Evolutionary conservation across 2,888 invertebrate genomes (phyloP), one percentile per base, ranked within the genome.

Genomic region (Ophion slaviceki): DNA sequence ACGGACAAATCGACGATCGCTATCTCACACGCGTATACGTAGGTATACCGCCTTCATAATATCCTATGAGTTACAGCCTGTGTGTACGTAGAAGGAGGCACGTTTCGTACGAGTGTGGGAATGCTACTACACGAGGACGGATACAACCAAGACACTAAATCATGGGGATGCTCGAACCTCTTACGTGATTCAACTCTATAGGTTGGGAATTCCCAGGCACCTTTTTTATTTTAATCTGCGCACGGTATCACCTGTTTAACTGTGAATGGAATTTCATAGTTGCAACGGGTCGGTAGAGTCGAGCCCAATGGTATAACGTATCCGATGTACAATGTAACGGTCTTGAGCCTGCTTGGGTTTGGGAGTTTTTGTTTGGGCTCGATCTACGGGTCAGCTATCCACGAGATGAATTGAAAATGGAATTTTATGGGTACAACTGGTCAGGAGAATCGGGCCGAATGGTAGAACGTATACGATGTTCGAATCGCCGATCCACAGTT

Each of bases 1-100:
- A 86, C 83, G 82, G 80, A 86, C 80, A 86, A 86, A 83, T 83
- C 80, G 83, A 81, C 74, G 82, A 82, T 82, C 62, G 62, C 77
- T 68, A 84, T 84, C 84, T 71, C 40, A n/a, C 68, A 32, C 17
- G 24, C n/a, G n/a, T 61, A 61, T 17, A 14, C 61, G 14, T 45
- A 32, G 10, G 24, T 28, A 11, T 47, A 61, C 28, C 10, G 68
- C 36, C 70, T 47, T 79, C 82, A 62, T 82, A 70, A 80, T 82
- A 61, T 57, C 59, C 45, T 36, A 17, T 28, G 36, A 76, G 36
- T 76, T 85, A 82, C 71, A 79, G 66, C 64, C 61, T 53, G 32
- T 32, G 20, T 11, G 40, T 32, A 36, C 66, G 20, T 62, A 20
- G 3, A 61, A 20, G 24, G 32, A 47, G 36, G 77, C 67, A 67